Conservation (phyloP, 2,797 vertebrate genomes). For the Phaenicophaeus curvirostris region DNA sequence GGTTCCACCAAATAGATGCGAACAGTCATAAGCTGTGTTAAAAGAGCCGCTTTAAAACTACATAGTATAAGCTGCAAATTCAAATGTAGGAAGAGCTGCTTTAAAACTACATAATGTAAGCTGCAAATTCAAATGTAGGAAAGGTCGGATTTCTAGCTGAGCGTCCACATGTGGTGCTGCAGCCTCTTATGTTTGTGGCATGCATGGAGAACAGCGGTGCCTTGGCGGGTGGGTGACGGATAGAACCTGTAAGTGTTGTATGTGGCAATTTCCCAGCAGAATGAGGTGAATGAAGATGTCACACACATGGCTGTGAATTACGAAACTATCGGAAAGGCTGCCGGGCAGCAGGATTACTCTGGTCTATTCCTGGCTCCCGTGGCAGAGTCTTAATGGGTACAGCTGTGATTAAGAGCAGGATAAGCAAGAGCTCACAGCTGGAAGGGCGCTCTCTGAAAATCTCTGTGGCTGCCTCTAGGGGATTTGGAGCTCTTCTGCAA, state of each 20-base stretch:
- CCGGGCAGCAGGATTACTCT: not conserved
- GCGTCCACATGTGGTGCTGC: fast-evolving
- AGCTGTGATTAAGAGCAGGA: not conserved
- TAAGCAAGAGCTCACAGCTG: not conserved
- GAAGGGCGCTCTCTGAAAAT: not conserved
- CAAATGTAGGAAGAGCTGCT: not conserved
- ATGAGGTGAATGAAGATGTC: not conserved
- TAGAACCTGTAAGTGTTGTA: fast-evolving
- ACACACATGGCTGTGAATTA: not conserved
- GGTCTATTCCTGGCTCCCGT: not conserved
- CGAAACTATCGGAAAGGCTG: not conserved
- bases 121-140: not conserved
- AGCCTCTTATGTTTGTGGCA: not conserved
- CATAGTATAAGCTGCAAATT: not conserved
- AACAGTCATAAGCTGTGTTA: not conserved
- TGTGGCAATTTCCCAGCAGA: not conserved
- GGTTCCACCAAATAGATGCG: not conserved
- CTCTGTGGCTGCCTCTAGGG: not conserved
- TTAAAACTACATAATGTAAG: not conserved
- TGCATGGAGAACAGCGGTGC: fast-evolving
- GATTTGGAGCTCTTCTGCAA: not conserved
- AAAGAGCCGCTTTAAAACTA: not conserved
- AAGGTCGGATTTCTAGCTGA: not conserved
- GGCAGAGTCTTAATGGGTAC: not conserved
- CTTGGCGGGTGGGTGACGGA: not conserved